Evolutionary conservation across 1,140 invertebrate genomes (phyloP), one percentile per base, ranked within the genome.

Genomic region (Orius insidiosus): DNA sequence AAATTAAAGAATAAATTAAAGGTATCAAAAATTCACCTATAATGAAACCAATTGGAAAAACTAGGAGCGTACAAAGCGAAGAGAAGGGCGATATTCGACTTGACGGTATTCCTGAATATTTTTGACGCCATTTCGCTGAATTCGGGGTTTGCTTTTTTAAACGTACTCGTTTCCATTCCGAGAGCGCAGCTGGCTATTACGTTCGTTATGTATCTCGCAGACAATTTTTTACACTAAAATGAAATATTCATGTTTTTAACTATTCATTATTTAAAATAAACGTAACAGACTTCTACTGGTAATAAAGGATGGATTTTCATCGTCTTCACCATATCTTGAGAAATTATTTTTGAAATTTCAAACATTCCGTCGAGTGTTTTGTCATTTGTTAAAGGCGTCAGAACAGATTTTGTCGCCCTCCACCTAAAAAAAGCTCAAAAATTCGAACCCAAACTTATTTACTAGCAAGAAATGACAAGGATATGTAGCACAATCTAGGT

Each of bases 161-260:
- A 60, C 5, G 64, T 68, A 47, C 71, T 65, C 13, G 64, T 65
- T 39, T 72, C 63, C 2, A 72, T 56, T 9, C 72, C 72, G 54
- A 74, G 72, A 8, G 66, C 67, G 48, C 66, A 70, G 0, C 62
- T 63, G 11, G 63, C 65, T 2, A 75, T 72, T 3, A 71, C 66
- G 52, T 73, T 70, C 11, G 69, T 71, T 3, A 65, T 69, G 45
- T 65, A 72, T 52, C 63, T 63, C 1, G 63, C 57, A 15, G 67
- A 54, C 1, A 68, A 49, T n/a, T 61, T 57, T 52, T 46, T 46
- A 10, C 35, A 33, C 45, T 46, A 19, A 40, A 40, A 40, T 24
- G 3, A 24, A 24, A 24, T 24, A 24, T 24, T 24, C 24, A 24
- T 24, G 7, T 24, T n/a, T n/a, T n/a, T n/a, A n/a, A n/a, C n/a